Evolutionary conservation across 2,888 invertebrate species (phyloP).

Genomic region (Cataglyphis livida): DNA sequence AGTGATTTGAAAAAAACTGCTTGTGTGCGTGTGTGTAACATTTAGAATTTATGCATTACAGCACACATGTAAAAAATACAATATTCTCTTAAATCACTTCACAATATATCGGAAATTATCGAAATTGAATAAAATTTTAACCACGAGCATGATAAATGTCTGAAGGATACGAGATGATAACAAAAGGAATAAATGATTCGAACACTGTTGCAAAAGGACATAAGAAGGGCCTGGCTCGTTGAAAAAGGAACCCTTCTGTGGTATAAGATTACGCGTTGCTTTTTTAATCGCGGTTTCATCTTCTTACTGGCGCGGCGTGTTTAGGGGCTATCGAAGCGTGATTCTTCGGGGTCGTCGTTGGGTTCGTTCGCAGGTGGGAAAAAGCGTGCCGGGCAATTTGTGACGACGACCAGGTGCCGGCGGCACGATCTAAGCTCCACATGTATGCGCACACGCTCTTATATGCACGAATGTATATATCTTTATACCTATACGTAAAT

Average conservation of each 20-base stretch:
- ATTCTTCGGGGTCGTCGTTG: slow-evolving; percentile 69
- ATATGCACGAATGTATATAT: slow-evolving; percentile 62
- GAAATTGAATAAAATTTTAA: background rate
- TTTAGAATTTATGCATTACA: background rate
- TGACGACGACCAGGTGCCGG: slow-evolving; percentile 77
- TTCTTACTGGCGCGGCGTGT: slow-evolving; percentile 73
- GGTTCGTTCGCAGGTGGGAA: slow-evolving; percentile 73
- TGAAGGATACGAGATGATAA: background rate
- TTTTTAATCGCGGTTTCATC: slow-evolving; percentile 55
- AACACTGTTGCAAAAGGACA: background rate
- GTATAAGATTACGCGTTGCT: background rate
- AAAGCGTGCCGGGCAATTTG: slow-evolving; percentile 81
- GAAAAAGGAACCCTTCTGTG: background rate
- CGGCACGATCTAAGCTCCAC: slow-evolving; percentile 56
- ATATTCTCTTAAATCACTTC: background rate
- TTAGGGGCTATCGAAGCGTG: slow-evolving; percentile 82
- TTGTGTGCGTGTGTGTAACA: background rate
- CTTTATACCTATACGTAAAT: slow-evolving; percentile 70
- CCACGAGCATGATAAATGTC: background rate
- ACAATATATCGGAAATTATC: background rate
- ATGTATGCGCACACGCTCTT: slow-evolving; percentile 46
- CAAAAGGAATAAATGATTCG: background rate
- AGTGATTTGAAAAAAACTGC: background rate
- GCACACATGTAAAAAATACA: background rate
- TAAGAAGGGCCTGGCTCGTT: background rate